Conservation (phyloP, 2,113 vertebrate genomes). For the Gasterosteus aculeatus region DNA sequence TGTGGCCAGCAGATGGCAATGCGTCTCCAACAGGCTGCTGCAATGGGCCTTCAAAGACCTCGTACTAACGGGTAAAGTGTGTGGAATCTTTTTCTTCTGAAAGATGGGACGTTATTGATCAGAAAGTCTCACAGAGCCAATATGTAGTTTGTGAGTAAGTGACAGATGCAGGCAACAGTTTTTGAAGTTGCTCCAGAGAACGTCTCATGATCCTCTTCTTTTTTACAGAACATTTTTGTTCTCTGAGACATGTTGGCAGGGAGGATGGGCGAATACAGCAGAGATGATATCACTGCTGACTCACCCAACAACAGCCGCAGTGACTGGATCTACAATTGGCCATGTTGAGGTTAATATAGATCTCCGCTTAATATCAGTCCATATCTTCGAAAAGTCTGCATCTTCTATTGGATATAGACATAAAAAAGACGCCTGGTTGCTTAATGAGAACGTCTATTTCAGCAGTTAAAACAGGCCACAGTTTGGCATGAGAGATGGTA, state of each 20-base stretch:
- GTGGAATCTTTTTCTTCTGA: neutral
- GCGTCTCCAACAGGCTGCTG: constrained; percentile 47
- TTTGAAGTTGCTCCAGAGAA: neutral
- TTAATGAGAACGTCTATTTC: no score
- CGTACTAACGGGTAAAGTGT: neutral
- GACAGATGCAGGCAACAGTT: neutral
- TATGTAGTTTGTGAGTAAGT: no score
- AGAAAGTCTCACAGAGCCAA: neutral
- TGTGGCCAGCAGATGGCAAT: constrained; percentile 72
- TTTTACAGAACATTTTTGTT: constrained; percentile 32
- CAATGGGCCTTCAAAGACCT: constrained; percentile 4
- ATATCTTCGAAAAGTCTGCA: neutral
- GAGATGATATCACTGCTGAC: constrained; percentile 41
- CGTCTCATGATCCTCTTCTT: constrained; percentile 3
- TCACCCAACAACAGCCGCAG: constrained; percentile 15
- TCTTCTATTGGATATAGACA: neutral
- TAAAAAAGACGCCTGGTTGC: neutral
- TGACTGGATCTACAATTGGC: neutral
- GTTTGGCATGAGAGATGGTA: neutral
- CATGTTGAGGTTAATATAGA: neutral
- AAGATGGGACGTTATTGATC: neutral
- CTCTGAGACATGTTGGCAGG: constrained; percentile 19
- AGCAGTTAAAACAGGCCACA: neutral
- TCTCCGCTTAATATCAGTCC: neutral
- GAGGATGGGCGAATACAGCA: constrained; percentile 29